These are phyloP conservation scores for Papilio demoleus DNA, from an alignment of 2,888 invertebrate species.

Conservation along the genomic window DNA sequence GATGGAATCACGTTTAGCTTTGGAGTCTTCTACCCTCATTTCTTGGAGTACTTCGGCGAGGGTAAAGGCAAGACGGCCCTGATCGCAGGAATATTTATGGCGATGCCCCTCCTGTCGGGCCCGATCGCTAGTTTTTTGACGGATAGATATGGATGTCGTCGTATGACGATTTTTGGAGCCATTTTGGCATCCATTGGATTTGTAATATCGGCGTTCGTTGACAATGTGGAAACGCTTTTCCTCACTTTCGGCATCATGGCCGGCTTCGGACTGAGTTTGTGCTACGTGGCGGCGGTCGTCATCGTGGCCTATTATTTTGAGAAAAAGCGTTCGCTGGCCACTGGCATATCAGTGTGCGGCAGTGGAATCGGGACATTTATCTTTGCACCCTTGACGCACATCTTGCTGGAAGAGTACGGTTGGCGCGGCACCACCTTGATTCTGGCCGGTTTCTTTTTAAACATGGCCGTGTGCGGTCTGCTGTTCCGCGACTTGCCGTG, in stretches of 20 bases:
- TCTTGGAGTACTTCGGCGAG: slow-evolving; percentile 92
- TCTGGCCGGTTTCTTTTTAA: slow-evolving; percentile 90
- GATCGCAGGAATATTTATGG: slow-evolving; percentile 95
- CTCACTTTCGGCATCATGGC: slow-evolving; percentile 93
- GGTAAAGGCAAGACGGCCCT: slow-evolving; percentile 94
- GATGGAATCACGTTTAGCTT: slow-evolving; percentile 97
- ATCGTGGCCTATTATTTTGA: slow-evolving; percentile 96
- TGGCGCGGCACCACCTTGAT: slow-evolving; percentile 94
- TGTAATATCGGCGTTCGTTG: slow-evolving; percentile 88
- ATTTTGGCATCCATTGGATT: slow-evolving; percentile 90
- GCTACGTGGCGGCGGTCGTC: slow-evolving; percentile 95
- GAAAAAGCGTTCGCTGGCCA: slow-evolving; percentile 91
- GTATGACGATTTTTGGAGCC: slow-evolving; percentile 90
- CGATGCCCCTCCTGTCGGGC: slow-evolving; percentile 93
- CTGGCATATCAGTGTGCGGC: slow-evolving; percentile 93
- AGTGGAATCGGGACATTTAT: slow-evolving; percentile 95
- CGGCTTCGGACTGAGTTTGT: slow-evolving; percentile 92
- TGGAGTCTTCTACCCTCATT: slow-evolving; percentile 94
- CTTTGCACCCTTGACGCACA: slow-evolving; percentile 91
- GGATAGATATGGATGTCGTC: slow-evolving; percentile 92
- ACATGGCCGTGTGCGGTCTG: slow-evolving; percentile 91
- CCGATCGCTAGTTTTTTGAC: slow-evolving; percentile 93
- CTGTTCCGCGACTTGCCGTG: slow-evolving; percentile 89
- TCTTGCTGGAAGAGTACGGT: slow-evolving; percentile 89
- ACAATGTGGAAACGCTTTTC: slow-evolving; percentile 90